Base-by-base conservation (phyloP, 1,140 invertebrate genomes). In the Venturia canescens region DNA sequence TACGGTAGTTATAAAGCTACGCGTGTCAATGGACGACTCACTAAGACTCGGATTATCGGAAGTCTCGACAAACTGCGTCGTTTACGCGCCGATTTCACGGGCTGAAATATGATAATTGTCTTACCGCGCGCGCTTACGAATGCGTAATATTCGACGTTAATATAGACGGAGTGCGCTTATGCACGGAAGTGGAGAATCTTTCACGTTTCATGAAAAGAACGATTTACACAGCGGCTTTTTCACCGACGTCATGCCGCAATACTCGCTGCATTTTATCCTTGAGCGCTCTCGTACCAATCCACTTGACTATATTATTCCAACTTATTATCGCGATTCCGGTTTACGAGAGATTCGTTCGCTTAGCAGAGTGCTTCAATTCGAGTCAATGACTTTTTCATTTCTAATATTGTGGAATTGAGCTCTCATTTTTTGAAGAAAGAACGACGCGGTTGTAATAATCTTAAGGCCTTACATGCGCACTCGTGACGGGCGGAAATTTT, bases 41-140 rank as follows among this genome's bases (percentile, higher is more conserved):
- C 38, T 44, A 44, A 3, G 38, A 44, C 38, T 44, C 7, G 38
- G 38, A 44, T 44, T 44, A 44, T 44, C 38, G 38, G 38, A 44
- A 44, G 38, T 44, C 50, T 53, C 50, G 50, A 53, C n/a, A 53
- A 53, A 53, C 50, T 53, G 50, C 50, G 50, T n/a, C 50, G 50
- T 53, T 53, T 53, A 53, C 50, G 50, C 50, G n/a, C 16, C 50
- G 50, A 53, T 53, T 53, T 53, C 50, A 11, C 50, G 18, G n/a
- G n/a, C 50, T 53, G n/a, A 53, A 53, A 53, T 53, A 53, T 53
- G n/a, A 53, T 53, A 53, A 53, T 53, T 53, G n/a, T 53, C n/a
- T 53, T 53, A 53, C n/a, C 50, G n/a, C n/a, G n/a, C n/a, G n/a
- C n/a, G 18, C n/a, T 53, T 53, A 53, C 50, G 50, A 16, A 9